Evolutionary conservation across 2,888 invertebrate species (phyloP), one percentile per base, ranked within the genome.

Genomic region (Drosophila dives): DNA sequence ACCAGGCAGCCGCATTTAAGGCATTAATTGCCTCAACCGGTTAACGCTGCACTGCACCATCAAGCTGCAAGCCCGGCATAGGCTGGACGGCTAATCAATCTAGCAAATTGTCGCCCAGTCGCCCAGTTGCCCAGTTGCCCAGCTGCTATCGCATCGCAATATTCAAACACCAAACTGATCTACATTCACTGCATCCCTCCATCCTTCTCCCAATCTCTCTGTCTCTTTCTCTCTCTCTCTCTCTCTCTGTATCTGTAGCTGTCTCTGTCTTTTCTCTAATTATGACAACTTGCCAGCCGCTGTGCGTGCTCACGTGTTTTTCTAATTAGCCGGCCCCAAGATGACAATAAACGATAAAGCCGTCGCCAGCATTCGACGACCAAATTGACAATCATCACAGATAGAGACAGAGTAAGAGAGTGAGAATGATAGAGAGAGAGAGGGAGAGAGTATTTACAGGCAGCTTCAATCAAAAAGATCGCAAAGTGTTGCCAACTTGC

Each of bases 331-430:
- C 81, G 72, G 66, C 73, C 72, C 33, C 72, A 38, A 86, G 84
- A 85, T 85, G 84, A 83, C 86, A 85, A 83, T 86, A 77, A 77
- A 70, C 86, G 86, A 89, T 83, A 86, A 81, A 81, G 74, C 75
- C 86, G 86, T 80, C 74, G 86, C 86, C 86, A 83, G 72, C 75
- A 69, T 68, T 64, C 58, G 70, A 59, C 69, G 54, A 67, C 78
- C 75, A 90, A 90, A 89, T 91, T 91, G 91, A 90, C 91, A 91
- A 91, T 91, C 91, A 89, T 90, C 87, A 64, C 53, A 15, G 40
- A 20, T 20, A 20, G 42, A 17, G 20, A 51, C 26, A 8, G 23
- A 17, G 15, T 23, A 0, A 11, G 23, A 40, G n/a, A 26, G 8
- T 8, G n/a, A 42, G 36, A 32, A 0, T 20, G 12, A 15, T 20